phyloP scores from a whole-genome alignment of 1,140 invertebrate genomes.

The Drosophila ambigua region DNA sequence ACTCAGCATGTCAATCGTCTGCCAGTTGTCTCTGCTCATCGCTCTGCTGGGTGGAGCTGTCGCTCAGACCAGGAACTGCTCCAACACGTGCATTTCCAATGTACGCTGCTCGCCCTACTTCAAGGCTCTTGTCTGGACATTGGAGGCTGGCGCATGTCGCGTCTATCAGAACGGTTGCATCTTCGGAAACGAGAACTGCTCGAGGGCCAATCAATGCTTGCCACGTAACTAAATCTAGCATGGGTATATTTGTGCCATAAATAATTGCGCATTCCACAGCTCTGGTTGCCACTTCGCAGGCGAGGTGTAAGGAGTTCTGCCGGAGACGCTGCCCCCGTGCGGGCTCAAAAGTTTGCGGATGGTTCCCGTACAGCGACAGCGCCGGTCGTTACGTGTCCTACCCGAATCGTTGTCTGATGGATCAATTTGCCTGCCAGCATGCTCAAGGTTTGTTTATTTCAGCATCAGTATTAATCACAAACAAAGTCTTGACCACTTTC shows the following conservation, averaged over 20 bases:
- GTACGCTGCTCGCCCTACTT: conserved; percentile 43
- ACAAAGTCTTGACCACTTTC: background rate
- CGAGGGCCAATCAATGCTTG: conserved; percentile 44
- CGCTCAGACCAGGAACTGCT: conserved; percentile 24
- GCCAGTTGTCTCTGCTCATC: conserved; percentile 13
- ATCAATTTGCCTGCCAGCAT: too few species aligned
- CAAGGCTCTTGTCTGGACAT: conserved; percentile 40
- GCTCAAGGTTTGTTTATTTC: too few species aligned
- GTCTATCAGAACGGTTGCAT: conserved; percentile 58
- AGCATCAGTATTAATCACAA: too few species aligned
- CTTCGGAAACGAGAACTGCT: conserved; percentile 46
- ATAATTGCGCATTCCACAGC: too few species aligned
- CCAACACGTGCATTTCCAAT: conserved; percentile 15
- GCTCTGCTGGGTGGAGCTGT: conserved; percentile 3
- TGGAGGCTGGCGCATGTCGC: conserved; percentile 33
- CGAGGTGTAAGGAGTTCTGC: too few species aligned
- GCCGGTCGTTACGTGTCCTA: too few species aligned
- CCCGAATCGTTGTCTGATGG: too few species aligned
- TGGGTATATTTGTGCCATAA: background rate
- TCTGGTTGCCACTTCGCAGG: too few species aligned
- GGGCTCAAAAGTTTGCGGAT: too few species aligned
- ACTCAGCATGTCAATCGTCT: conserved; percentile 27
- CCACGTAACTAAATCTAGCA: conserved; percentile 16
- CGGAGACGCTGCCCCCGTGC: too few species aligned
- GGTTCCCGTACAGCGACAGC: too few species aligned